Evolutionary conservation across 1,140 invertebrate species (phyloP).

Genomic region (Drosophila yakuba): DNA sequence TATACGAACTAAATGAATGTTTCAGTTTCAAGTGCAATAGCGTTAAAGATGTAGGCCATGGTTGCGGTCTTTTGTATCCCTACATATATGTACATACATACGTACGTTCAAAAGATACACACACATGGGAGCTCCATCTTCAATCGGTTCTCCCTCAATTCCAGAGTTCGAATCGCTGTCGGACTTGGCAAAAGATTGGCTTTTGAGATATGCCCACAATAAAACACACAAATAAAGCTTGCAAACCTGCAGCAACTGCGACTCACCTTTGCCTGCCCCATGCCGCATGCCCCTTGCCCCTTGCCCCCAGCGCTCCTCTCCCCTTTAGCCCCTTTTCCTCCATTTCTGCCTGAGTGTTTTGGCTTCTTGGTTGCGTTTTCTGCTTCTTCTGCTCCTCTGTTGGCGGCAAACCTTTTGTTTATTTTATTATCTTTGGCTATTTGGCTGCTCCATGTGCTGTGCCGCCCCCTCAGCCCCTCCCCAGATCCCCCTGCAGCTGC

Average conservation of each 20-base stretch:
- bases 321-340: not conserved
- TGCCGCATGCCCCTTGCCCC: constrained; percentile 6
- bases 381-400: constrained; percentile 37
- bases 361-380: constrained; percentile 64
- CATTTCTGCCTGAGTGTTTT: constrained; percentile 37
- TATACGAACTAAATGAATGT: not conserved
- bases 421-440: constrained; percentile 83
- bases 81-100: not conserved
- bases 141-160: constrained; percentile 43
- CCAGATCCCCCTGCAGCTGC: constrained; percentile 12
- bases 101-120: not conserved
- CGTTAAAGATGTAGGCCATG: not conserved
- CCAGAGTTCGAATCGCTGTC: constrained; percentile 61
- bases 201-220: constrained; percentile 82
- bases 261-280: constrained; percentile 59
- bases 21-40: not conserved
- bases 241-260: constrained; percentile 76
- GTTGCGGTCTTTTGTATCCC: constrained; percentile 6
- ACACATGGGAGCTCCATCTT: constrained; percentile 41
- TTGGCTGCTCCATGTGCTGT: constrained; percentile 58
- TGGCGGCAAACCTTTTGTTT: constrained; percentile 79
- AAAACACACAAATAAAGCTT: constrained; percentile 82
- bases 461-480: constrained; percentile 25
- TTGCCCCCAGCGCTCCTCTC: not conserved
- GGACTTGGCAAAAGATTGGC: constrained; percentile 73